Conservation (phyloP, 2,797 vertebrate species). For the Rhynchotus rufescens region DNA sequence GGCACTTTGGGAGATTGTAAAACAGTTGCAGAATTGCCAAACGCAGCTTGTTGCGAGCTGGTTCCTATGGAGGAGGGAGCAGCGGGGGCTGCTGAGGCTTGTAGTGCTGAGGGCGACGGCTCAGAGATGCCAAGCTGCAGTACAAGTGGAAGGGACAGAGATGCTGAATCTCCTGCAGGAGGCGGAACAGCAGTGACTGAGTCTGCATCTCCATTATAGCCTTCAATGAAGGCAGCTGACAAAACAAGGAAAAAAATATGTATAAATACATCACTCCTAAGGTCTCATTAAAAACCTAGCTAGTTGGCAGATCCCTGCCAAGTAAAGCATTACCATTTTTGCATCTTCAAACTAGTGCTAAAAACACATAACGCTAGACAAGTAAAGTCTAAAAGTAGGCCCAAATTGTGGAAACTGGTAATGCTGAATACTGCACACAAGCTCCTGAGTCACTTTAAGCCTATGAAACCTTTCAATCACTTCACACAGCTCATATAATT, state of each 20-base stretch:
- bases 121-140: constrained; percentile 84
- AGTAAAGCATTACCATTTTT: neutral
- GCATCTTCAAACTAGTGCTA: neutral
- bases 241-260: neutral
- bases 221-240: constrained; percentile 87
- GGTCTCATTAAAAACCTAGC: neutral
- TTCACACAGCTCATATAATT: neutral
- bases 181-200: constrained; percentile 72
- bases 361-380: neutral
- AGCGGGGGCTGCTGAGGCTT: constrained; percentile 72
- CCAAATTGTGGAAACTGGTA: neutral
- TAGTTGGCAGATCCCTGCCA: neutral
- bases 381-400: neutral
- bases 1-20: constrained; percentile 86
- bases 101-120: constrained; percentile 75
- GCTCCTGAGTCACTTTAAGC: neutral
- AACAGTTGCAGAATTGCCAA: constrained; percentile 80
- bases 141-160: constrained; percentile 86
- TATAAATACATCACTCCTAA: neutral
- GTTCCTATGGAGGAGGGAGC: constrained; percentile 79
- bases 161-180: constrained; percentile 77
- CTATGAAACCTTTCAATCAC: neutral
- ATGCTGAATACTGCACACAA: neutral
- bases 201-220: constrained; percentile 84
- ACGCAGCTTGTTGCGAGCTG: constrained; percentile 75